Percentiles rank a stretch among this genome's conserved stretches.
phyloP scores from a whole-genome alignment of 2,113 vertebrate genomes.

The Lipophrys pholis region DNA sequence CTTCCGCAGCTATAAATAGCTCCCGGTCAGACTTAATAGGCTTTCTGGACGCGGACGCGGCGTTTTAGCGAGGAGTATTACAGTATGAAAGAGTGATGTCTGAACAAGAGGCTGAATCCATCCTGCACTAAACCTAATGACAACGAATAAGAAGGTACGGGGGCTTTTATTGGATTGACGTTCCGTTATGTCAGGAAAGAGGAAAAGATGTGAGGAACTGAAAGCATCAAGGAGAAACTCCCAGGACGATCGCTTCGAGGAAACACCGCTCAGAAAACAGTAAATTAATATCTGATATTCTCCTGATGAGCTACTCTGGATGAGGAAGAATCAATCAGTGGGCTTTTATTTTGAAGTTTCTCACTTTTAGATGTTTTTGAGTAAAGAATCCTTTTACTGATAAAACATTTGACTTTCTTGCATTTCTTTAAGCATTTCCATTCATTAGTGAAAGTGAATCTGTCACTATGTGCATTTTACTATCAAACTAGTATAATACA shows the following conservation, averaged over 20 bases:
- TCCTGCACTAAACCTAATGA: constrained; percentile 47
- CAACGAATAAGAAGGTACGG: constrained; percentile 29
- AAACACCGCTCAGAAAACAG: no score
- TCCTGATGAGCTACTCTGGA: no score
- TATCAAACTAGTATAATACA: no score
- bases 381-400: no score
- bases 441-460: no score
- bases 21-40: constrained; percentile 8
- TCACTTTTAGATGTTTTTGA: no score
- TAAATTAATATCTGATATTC: constrained; percentile 10
- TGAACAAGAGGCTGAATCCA: constrained; percentile 43
- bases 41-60: constrained; percentile 11
- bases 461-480: no score
- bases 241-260: neutral
- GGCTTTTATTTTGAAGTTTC: no score
- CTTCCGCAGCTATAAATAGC: constrained; percentile 41
- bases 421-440: no score
- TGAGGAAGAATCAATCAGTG: no score
- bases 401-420: no score
- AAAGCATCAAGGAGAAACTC: constrained; percentile 45
- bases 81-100: constrained; percentile 30
- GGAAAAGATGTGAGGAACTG: neutral
- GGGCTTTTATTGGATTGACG: constrained; percentile 18
- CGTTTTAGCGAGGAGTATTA: constrained; percentile 24
- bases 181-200: constrained; percentile 46